Percentiles rank a stretch among this genome's conserved stretches.
Evolutionary conservation across 37 sponge, comb jelly and placozoan genomes (phyloP).

Genomic region (Chondrilla cf. caribensis): DNA sequence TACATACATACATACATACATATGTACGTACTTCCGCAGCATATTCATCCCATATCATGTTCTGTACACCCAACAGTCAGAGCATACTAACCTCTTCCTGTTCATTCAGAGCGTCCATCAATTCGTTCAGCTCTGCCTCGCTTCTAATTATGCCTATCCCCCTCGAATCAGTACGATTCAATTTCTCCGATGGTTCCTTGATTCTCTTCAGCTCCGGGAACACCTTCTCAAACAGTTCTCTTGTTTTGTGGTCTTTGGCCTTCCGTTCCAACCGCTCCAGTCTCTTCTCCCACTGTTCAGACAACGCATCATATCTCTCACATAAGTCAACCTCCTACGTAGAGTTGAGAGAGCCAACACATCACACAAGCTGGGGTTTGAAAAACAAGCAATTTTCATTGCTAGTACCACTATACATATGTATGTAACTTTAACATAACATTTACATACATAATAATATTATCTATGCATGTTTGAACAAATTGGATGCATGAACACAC

Average conservation of each 20-base stretch:
- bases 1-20: constrained; percentile 5
- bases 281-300: constrained; percentile 64
- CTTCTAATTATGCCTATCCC: constrained; percentile 67
- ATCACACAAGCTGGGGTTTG: background rate
- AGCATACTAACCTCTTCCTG: constrained; percentile 55
- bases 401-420: background rate
- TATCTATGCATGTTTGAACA: no score
- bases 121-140: constrained; percentile 69
- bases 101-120: constrained; percentile 61
- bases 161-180: constrained; percentile 58
- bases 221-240: constrained; percentile 73
- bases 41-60: background rate
- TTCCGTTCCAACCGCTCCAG: constrained; percentile 54
- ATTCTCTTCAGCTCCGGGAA: constrained; percentile 72
- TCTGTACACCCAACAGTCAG: background rate
- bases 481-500: background rate
- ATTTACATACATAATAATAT: no score
- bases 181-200: constrained; percentile 42
- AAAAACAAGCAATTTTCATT: background rate
- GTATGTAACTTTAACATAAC: background rate
- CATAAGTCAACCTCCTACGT: constrained; percentile 57
- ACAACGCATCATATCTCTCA: constrained; percentile 46
- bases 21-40: background rate
- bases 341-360: no score
- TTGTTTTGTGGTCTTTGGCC: constrained; percentile 50